phyloP scores from a whole-genome alignment of 2,797 vertebrate species.

The Argya squamiceps region DNA sequence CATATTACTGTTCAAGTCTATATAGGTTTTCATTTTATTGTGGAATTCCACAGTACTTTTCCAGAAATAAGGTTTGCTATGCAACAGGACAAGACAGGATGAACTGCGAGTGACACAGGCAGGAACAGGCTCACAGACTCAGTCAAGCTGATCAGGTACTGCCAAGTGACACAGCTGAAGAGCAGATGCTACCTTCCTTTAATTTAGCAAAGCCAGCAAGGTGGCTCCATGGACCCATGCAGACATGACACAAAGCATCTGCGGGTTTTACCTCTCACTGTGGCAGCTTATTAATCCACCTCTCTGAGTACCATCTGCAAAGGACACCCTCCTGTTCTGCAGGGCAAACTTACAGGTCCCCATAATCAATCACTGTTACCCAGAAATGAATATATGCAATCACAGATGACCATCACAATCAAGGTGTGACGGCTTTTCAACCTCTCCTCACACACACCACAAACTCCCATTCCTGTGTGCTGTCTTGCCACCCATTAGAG shows the following conservation, averaged over 20 bases:
- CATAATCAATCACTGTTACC: background rate
- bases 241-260: background rate
- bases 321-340: background rate
- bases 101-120: background rate
- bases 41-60: background rate
- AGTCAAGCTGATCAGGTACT: background rate
- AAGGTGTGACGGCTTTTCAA: background rate
- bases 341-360: background rate
- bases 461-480: background rate
- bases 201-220: conserved; percentile 14
- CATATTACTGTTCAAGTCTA: background rate
- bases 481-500: background rate
- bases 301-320: background rate
- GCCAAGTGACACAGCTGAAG: background rate
- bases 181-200: conserved; percentile 30
- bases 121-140: background rate
- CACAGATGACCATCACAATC: background rate
- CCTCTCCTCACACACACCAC: background rate
- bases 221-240: background rate
- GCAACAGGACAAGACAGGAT: background rate
- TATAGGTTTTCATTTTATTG: background rate
- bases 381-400: background rate
- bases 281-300: background rate
- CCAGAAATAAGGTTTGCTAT: background rate
- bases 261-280: background rate